Conservation (phyloP, 2,113 vertebrate species). For the Platysternon megacephalum region DNA sequence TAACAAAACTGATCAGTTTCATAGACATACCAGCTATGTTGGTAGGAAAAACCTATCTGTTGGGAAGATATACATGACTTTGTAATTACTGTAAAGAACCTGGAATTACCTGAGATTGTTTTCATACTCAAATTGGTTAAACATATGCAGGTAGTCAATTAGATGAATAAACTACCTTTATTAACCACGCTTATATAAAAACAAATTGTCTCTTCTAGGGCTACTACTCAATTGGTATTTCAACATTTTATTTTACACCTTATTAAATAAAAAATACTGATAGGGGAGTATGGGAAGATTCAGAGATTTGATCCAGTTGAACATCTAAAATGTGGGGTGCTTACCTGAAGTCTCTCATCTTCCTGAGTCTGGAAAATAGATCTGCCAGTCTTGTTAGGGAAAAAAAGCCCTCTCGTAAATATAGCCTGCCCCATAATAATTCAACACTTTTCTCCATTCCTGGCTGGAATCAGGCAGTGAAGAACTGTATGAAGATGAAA, state of each 20-base stretch:
- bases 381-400: not conserved
- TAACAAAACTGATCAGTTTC: constrained; percentile 31
- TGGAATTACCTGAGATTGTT: not conserved
- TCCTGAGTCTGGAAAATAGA: not conserved
- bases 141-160: not conserved
- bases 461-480: not conserved
- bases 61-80: constrained; percentile 12
- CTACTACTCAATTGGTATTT: not conserved
- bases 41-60: not conserved
- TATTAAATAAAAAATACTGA: not conserved
- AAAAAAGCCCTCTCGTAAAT: not conserved
- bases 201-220: not conserved
- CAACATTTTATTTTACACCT: not conserved
- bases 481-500: not conserved
- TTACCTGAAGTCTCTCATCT: not conserved
- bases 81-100: not conserved
- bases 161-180: not conserved
- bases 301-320: not conserved
- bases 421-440: not conserved
- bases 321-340: not conserved
- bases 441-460: not conserved
- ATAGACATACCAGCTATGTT: not conserved
- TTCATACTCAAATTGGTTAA: not conserved
- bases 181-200: not conserved
- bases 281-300: not conserved